Conservation (phyloP, 2,888 invertebrate species). For the Mimumesa dahlbomi region DNA sequence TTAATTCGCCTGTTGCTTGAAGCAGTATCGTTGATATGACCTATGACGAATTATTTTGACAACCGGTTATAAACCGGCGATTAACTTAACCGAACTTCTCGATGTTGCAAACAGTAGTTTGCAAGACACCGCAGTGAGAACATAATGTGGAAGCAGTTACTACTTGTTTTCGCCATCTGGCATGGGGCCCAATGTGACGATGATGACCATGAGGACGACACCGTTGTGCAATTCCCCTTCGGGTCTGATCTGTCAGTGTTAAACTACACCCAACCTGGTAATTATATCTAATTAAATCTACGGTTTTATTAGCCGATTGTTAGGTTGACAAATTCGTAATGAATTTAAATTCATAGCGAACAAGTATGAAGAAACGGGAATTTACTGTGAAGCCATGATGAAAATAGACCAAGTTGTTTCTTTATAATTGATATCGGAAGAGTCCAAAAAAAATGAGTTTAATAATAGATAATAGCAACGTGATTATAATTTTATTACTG, state of each 20-base stretch:
- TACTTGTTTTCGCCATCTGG: background rate
- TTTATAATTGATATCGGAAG: no score
- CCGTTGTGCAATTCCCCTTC: background rate
- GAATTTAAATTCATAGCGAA: no score
- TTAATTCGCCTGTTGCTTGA: no score
- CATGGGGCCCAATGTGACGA: background rate
- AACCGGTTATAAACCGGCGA: background rate
- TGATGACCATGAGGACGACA: background rate
- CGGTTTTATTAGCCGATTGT: no score
- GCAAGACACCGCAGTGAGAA: background rate
- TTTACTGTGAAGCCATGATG: no score
- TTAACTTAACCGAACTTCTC: background rate
- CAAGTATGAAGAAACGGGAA: no score
- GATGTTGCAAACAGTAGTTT: background rate
- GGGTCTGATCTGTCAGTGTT: background rate
- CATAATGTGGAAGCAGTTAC: background rate
- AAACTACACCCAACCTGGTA: background rate
- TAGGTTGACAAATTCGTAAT: no score
- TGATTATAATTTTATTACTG: no score
- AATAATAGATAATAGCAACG: no score
- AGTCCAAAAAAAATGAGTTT: no score
- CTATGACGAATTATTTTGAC: background rate
- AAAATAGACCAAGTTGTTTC: no score
- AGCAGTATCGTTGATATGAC: no score
- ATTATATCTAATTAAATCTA: background rate